Base-by-base conservation (phyloP, 2,113 vertebrate species). In the Cynocephalus volans region DNA sequence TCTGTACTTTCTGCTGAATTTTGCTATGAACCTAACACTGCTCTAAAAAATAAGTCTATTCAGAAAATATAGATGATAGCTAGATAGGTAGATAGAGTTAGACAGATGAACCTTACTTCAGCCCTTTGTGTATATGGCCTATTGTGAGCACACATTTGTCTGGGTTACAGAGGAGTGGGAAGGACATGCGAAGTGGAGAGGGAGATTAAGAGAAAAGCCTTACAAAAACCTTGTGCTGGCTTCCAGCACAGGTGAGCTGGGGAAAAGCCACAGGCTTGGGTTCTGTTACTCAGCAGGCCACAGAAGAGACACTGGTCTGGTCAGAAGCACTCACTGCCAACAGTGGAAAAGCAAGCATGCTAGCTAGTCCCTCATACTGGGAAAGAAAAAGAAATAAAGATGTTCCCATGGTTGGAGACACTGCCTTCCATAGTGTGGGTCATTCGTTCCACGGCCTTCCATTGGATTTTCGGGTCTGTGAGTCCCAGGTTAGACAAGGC, bases 21-120 rank as follows among this genome's bases (percentile, higher is more conserved):
- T 94, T 83, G 36, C 41, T 87, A 31, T 90, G 84, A 73, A 70
- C 9, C 12, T 64, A 83, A 83, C 87, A 84, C 24, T 67, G 41
- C n/a, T 93, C 23, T 90, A 72, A 77, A 93, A 93, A 75, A 50
- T 24, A 54, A 69, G 48, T 41, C 15, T 56, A 50, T 36, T 93
- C 50, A 18, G 41, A 19, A 56, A 3, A 17, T 6, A 17, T 18
- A 9, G 6, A 48, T 21, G 41, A 41, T 41, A 41, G 41, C 41
- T 41, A 41, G 41, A 41, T 41, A 41, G 41, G 41, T 41, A 41
- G 41, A 41, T 41, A 41, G 41, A 41, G 41, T 41, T 41, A 41
- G 3, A 31, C 9, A 67, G 18, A 72, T 77, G 31, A 62, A 28
- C 5, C 15, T 77, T 58, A 65, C 45, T 95, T 88, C 24, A 93